phyloP scores from a whole-genome alignment of 2,113 vertebrate species.

The Odocoileus hemionus region DNA sequence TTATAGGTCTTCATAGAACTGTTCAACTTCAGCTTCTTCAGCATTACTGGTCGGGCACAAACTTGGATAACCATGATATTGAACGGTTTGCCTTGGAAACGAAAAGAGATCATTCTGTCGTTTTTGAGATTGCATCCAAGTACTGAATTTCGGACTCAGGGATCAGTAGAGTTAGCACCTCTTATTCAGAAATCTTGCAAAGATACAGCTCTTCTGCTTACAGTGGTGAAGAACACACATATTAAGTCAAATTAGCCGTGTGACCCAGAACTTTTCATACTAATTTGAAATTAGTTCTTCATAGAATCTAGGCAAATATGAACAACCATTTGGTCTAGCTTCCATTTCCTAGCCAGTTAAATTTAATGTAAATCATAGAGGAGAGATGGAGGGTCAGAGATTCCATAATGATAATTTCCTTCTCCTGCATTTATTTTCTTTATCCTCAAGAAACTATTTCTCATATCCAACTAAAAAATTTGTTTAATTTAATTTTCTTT shows the following conservation, averaged over 20 bases:
- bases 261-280: background rate
- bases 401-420: background rate
- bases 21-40: too few relatives aligned
- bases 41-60: too few relatives aligned
- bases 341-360: background rate
- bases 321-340: background rate
- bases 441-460: background rate
- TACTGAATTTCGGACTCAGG: too few relatives aligned
- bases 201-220: background rate
- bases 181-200: background rate
- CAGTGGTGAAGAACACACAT: background rate
- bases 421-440: background rate
- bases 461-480: background rate
- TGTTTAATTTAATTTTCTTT: constrained; percentile 7
- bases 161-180: background rate
- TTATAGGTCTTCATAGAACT: too few relatives aligned
- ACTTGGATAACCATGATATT: too few relatives aligned
- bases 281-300: constrained; percentile 7
- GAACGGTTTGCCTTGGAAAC: too few relatives aligned
- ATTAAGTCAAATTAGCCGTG: background rate
- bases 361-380: background rate
- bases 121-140: too few relatives aligned
- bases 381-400: background rate
- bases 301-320: background rate
- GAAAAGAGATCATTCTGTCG: too few relatives aligned